Evolutionary conservation across 2,113 vertebrate genomes (phyloP), one percentile per base, ranked within the genome.

Genomic region (Micromys minutus): DNA sequence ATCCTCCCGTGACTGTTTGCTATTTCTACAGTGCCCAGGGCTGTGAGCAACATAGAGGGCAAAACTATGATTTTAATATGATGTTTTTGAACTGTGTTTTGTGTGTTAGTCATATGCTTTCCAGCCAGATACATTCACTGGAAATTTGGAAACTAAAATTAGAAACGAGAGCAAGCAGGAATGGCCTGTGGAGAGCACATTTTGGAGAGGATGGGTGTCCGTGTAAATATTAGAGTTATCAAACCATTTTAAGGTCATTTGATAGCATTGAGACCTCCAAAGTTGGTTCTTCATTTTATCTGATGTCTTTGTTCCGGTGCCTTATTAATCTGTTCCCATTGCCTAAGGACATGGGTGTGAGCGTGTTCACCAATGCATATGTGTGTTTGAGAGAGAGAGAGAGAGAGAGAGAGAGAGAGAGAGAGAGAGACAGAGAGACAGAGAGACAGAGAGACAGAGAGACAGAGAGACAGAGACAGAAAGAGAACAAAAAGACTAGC

Each of bases 111-210:
- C 90, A 95, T 91, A 45, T 91, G 71, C 19, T 83, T 21, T 95
- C 96, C 84, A 86, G 96, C 45, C 87, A 89, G 65, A 93, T 91
- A 55, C 67, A 94, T 91, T 93, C 65, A 47, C 72, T 97, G 80
- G 94, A 97, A 95, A 92, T 97, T 94, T 96, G 63, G 59, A 88
- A 94, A 72, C 91, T 96, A 95, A 97, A 98, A 92, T 97, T 95
- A 96, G 94, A 96, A 96, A 96, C 86, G 76, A 94, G 93, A 97
- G 42, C 87, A 95, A 93, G 57, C 85, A 96, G 67, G 39, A 89
- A 91, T 85, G 90, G 91, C 22, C 87, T 12, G 2, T 65, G 55
- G 77, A 91, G 65, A 94, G 89, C 74, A 34, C 19, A 88, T 67
- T 71, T 81, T 55, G 50, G 34, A 72, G 50, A 94, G 92, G 61